A percentile compares a stretch with the other conserved stretches of the same genome.
Conservation (phyloP, 2,113 vertebrate genomes). For the Trichechus manatus region DNA sequence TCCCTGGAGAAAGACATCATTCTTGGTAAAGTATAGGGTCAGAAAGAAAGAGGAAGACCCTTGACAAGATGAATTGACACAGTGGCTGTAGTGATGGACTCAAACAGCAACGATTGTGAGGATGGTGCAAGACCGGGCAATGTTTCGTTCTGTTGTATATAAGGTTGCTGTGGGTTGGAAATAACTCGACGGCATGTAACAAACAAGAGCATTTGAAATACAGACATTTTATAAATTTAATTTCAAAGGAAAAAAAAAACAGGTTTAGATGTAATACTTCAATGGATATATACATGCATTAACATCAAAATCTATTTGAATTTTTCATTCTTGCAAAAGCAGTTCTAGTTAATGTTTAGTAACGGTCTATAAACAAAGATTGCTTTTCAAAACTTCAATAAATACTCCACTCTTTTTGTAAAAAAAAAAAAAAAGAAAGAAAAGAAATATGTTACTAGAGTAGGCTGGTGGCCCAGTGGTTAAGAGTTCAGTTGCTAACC, state of each 20-base stretch:
- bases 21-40: too few relatives aligned
- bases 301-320: slow-evolving; percentile 16
- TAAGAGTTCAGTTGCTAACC: too few relatives aligned
- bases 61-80: too few relatives aligned
- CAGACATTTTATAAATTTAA: neutral
- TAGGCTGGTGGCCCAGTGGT: too few relatives aligned
- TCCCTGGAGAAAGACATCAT: too few relatives aligned
- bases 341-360: slow-evolving; percentile 13
- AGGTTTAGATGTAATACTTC: neutral
- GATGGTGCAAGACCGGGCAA: too few relatives aligned
- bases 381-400: slow-evolving; percentile 68
- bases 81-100: too few relatives aligned
- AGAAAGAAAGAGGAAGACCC: too few relatives aligned
- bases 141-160: too few relatives aligned
- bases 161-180: too few relatives aligned
- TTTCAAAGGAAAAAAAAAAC: slow-evolving; percentile 47
- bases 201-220: neutral
- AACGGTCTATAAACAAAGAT: slow-evolving; percentile 75
- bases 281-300: slow-evolving; percentile 46
- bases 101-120: too few relatives aligned
- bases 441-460: neutral
- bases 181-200: too few relatives aligned
- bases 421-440: neutral
- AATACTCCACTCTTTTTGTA: slow-evolving; percentile 50
- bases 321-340: slow-evolving; percentile 59